Evolutionary conservation across 2,888 invertebrate species (phyloP).

Genomic region (Agonum fuliginosum): DNA sequence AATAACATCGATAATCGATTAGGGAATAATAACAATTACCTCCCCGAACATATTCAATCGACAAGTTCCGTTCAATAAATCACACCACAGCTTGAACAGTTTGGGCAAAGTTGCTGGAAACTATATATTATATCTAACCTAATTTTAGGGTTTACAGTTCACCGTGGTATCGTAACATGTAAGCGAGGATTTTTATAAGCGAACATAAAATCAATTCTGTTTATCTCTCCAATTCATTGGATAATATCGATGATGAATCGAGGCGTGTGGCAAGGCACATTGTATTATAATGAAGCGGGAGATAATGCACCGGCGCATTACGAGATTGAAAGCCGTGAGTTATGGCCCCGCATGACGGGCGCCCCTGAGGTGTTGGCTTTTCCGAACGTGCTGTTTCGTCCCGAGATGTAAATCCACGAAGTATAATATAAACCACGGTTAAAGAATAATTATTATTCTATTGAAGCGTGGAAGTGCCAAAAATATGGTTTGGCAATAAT

Average conservation of each 20-base stretch:
- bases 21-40: no score
- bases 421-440: no score
- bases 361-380: no score
- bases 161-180: slow-evolving; percentile 8
- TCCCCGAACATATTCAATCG: background rate
- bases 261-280: slow-evolving; percentile 49
- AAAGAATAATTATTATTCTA: no score
- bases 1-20: background rate
- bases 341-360: slow-evolving; percentile 46
- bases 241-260: slow-evolving; percentile 58
- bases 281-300: slow-evolving; percentile 57
- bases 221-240: slow-evolving; percentile 55
- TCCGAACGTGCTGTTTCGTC: no score
- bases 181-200: slow-evolving; percentile 46
- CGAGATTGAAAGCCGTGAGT: slow-evolving; percentile 56
- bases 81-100: slow-evolving; percentile 17
- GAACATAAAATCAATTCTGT: slow-evolving; percentile 57
- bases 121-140: slow-evolving; percentile 43
- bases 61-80: slow-evolving; percentile 19
- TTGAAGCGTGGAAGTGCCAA: no score
- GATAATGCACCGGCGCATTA: slow-evolving; percentile 55
- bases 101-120: background rate
- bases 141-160: slow-evolving; percentile 33
- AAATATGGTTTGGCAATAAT: no score
- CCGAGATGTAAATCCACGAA: no score